Conservation (phyloP, 2,797 vertebrate genomes). For the Macroramphosus scolopax region DNA sequence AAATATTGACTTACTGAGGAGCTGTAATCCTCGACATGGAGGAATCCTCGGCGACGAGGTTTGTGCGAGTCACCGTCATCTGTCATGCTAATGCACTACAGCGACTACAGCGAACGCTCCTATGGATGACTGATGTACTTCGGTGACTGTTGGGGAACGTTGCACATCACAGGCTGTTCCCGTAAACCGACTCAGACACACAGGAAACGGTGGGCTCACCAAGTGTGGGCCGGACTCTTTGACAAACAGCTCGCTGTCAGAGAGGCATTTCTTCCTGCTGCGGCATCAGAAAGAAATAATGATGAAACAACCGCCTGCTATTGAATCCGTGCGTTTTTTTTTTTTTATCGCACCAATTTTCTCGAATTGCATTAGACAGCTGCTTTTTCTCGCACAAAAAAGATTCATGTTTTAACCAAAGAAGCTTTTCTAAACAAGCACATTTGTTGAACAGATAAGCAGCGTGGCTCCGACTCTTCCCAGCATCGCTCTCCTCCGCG, state of each 20-base stretch:
- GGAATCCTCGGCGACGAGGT: background rate
- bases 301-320: no score
- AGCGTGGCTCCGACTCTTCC: constrained; percentile 8
- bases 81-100: constrained; percentile 11
- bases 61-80: constrained; percentile 18
- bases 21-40: no score
- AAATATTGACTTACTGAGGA: no score
- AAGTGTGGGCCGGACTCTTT: no score
- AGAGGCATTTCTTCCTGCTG: no score
- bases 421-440: constrained; percentile 22
- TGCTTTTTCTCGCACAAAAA: constrained; percentile 18
- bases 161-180: constrained; percentile 1
- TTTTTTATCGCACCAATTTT: no score
- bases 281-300: constrained; percentile 3
- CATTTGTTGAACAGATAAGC: constrained; percentile 42
- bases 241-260: no score
- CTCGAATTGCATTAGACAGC: constrained; percentile 7
- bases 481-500: constrained; percentile 17
- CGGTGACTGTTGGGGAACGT: constrained; percentile 2
- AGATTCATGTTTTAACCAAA: constrained; percentile 20
- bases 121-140: constrained; percentile 24
- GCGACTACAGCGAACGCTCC: constrained; percentile 20
- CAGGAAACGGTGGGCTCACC: no score
- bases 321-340: no score
- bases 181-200: constrained; percentile 1